Evolutionary conservation across 2,113 vertebrate genomes (phyloP).

Genomic region (Symphodus melops): DNA sequence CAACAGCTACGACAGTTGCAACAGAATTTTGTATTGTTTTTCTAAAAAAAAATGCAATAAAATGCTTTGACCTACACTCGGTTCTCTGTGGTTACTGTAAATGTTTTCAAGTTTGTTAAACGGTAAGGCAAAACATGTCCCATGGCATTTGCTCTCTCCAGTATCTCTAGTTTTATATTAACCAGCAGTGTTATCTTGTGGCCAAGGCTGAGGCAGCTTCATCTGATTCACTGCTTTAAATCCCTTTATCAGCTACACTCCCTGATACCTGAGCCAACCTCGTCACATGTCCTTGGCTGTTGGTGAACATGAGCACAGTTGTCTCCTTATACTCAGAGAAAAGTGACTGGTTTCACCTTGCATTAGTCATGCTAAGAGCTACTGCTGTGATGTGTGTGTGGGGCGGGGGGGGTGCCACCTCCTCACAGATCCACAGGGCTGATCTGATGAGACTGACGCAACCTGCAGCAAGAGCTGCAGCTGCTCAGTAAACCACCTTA

Average conservation of each 20-base stretch:
- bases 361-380: not conserved
- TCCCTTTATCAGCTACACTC: constrained; percentile 53
- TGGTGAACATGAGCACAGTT: constrained; percentile 57
- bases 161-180: constrained; percentile 61
- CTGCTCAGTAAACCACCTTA: constrained; percentile 18
- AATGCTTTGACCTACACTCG: constrained; percentile 84
- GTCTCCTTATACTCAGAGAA: constrained; percentile 11
- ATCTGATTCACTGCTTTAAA: constrained; percentile 44
- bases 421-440: not conserved
- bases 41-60: constrained; percentile 91
- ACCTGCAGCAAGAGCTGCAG: constrained; percentile 68
- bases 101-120: not conserved
- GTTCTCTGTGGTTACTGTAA: not conserved
- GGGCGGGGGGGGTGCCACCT: constrained; percentile 33
- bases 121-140: not conserved
- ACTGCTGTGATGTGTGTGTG: not conserved
- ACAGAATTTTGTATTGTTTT: constrained; percentile 98
- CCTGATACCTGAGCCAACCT: constrained; percentile 40
- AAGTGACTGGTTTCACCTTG: constrained; percentile 47
- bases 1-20: constrained; percentile 85
- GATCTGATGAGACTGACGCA: constrained; percentile 70
- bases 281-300: constrained; percentile 62
- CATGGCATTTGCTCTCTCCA: not conserved
- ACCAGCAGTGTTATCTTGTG: constrained; percentile 59
- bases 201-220: constrained; percentile 48